A percentile compares a stretch with the other conserved stretches of the same genome.
These are phyloP conservation scores for Phyllostomus discolor DNA, from an alignment of 2,113 vertebrate genomes.

Conservation along the genomic window DNA sequence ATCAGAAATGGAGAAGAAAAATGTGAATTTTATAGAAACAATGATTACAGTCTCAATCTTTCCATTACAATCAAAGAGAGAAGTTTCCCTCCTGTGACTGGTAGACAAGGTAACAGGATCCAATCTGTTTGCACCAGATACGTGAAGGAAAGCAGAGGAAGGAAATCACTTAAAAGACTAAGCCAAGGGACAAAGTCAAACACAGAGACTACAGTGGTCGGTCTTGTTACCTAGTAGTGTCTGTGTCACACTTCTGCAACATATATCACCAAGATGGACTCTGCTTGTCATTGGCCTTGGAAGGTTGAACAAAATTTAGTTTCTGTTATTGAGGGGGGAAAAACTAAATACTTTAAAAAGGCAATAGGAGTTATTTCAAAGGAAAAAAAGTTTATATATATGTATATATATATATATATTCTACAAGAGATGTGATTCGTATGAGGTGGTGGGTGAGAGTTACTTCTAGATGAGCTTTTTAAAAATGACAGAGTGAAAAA, in stretches of 20 bases:
- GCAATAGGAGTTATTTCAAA: background rate
- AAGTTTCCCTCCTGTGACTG: background rate
- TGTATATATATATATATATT: background rate
- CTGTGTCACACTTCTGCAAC: background rate
- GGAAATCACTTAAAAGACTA: background rate
- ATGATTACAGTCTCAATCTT: background rate
- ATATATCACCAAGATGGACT: background rate
- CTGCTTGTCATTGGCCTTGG: background rate
- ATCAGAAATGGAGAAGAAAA: conserved; percentile 18
- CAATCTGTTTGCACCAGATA: background rate
- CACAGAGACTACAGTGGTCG: background rate
- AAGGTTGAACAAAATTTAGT: conserved; percentile 3
- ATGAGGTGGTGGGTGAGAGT: background rate
- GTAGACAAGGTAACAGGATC: background rate
- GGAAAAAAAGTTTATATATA: background rate
- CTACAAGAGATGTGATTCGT: background rate
- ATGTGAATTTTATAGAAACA: conserved; percentile 33
- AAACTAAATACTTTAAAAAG: background rate
- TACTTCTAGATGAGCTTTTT: conserved; percentile 4
- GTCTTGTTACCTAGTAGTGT: background rate
- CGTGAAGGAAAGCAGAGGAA: background rate
- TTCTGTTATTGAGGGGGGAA: background rate
- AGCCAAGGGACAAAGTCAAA: background rate
- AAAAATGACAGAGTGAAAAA: conserved; percentile 22
- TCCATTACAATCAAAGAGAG: background rate